Percentiles rank a stretch among this genome's conserved stretches.
These are phyloP conservation scores for Axis porcinus DNA, from an alignment of 2,113 vertebrate species.

Conservation along the genomic window DNA sequence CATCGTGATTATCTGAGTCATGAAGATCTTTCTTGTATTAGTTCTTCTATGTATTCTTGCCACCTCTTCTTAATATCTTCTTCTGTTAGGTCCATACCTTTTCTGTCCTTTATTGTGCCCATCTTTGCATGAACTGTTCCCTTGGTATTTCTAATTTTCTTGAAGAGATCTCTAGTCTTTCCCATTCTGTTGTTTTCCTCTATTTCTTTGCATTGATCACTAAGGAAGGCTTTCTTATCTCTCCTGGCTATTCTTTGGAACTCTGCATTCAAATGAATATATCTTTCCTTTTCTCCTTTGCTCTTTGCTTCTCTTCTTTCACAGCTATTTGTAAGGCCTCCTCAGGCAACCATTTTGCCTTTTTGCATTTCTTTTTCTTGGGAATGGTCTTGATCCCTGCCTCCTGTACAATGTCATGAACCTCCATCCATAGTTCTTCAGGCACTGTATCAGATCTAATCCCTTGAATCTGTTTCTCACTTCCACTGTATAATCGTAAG, in stretches of 20 bases:
- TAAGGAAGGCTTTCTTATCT: not conserved
- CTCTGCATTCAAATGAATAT: not conserved
- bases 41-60: not conserved
- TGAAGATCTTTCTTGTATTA: not conserved
- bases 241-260: not conserved
- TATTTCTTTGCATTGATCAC: not conserved
- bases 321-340: not conserved
- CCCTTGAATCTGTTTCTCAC: not conserved
- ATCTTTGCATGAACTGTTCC: not conserved
- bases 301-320: not conserved
- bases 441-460: not conserved
- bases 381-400: not conserved
- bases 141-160: not conserved
- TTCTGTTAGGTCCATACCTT: not conserved
- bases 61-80: not conserved
- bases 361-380: not conserved
- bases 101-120: not conserved
- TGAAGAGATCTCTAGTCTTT: not conserved
- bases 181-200: not conserved
- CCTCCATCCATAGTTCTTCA: not conserved
- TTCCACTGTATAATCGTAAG: not conserved
- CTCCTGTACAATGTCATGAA: not conserved
- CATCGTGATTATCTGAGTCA: not conserved
- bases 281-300: not conserved
- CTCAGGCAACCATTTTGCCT: not conserved